phyloP scores from a whole-genome alignment of 2,113 vertebrate species.

The Murina feae region DNA sequence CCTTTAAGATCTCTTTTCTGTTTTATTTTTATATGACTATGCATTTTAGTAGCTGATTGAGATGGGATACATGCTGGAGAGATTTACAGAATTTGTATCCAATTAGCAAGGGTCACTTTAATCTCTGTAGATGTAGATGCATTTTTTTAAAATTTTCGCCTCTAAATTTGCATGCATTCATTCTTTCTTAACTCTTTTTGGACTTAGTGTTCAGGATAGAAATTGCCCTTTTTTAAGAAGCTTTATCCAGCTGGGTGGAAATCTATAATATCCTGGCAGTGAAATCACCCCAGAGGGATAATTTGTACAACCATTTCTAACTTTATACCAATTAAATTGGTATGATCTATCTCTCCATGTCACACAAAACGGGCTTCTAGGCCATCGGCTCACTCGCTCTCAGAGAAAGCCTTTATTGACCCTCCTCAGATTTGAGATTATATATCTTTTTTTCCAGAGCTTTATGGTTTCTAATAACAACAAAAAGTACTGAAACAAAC shows the following conservation, averaged over 20 bases:
- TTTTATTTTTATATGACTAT: slow-evolving; percentile 9
- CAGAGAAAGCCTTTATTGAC: slow-evolving; percentile 54
- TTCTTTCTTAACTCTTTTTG: slow-evolving; percentile 21
- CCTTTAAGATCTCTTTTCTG: slow-evolving; percentile 3
- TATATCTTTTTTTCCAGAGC: slow-evolving; percentile 6
- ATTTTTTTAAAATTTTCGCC: background rate
- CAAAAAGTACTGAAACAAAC: background rate
- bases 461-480: slow-evolving; percentile 39
- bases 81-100: slow-evolving; percentile 14
- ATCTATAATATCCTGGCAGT: slow-evolving; percentile 30
- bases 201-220: slow-evolving; percentile 32
- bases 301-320: slow-evolving; percentile 60
- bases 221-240: slow-evolving; percentile 37
- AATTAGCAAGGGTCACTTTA: background rate
- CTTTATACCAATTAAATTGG: slow-evolving; percentile 56
- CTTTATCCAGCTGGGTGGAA: slow-evolving; percentile 42
- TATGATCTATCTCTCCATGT: background rate
- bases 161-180: background rate
- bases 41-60: slow-evolving; percentile 4
- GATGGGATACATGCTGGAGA: background rate
- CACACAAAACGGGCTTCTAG: slow-evolving; percentile 52
- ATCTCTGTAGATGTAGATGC: background rate
- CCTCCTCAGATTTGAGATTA: slow-evolving; percentile 4
- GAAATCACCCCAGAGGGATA: slow-evolving; percentile 47
- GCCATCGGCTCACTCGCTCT: background rate